These are phyloP conservation scores for Charadrius vociferus DNA, from an alignment of 2,113 vertebrate genomes.

Conservation along the genomic window DNA sequence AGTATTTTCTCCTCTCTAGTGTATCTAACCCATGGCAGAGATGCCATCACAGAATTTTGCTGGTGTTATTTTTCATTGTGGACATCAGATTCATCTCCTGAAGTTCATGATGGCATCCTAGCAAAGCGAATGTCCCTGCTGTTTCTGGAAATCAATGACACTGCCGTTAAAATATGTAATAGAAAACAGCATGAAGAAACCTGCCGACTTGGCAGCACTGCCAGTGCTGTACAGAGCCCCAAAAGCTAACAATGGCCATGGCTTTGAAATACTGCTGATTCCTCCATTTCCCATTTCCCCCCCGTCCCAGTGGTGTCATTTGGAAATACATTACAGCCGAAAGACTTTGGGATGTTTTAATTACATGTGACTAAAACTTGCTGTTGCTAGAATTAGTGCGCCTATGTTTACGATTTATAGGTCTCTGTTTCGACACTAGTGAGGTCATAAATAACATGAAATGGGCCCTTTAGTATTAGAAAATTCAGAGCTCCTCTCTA, in stretches of 20 bases:
- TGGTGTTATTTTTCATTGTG: not conserved
- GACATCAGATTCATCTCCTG: not conserved
- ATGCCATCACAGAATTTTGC: not conserved
- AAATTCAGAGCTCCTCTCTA: constrained; percentile 73
- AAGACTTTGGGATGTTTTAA: constrained; percentile 83
- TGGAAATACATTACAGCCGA: constrained; percentile 77
- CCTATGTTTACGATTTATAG: constrained; percentile 77
- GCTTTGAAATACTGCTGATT: constrained; percentile 75
- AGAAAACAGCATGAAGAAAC: not conserved
- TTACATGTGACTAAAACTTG: constrained; percentile 79
- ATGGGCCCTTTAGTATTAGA: constrained; percentile 77
- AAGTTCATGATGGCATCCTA: not conserved
- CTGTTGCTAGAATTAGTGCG: constrained; percentile 73
- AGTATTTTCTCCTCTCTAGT: not conserved
- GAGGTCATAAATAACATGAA: constrained; percentile 76
- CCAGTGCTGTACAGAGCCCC: not conserved
- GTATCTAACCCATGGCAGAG: not conserved
- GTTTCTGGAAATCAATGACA: not conserved
- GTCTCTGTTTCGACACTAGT: constrained; percentile 66
- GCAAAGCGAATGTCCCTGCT: not conserved
- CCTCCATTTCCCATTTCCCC: constrained; percentile 65
- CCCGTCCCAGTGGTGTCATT: constrained; percentile 71
- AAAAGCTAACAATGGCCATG: constrained; percentile 32
- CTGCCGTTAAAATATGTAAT: not conserved
- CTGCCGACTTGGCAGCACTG: not conserved